Evolutionary conservation across 1,140 invertebrate genomes (phyloP).

Genomic region (Drosophila kepulauana): DNA sequence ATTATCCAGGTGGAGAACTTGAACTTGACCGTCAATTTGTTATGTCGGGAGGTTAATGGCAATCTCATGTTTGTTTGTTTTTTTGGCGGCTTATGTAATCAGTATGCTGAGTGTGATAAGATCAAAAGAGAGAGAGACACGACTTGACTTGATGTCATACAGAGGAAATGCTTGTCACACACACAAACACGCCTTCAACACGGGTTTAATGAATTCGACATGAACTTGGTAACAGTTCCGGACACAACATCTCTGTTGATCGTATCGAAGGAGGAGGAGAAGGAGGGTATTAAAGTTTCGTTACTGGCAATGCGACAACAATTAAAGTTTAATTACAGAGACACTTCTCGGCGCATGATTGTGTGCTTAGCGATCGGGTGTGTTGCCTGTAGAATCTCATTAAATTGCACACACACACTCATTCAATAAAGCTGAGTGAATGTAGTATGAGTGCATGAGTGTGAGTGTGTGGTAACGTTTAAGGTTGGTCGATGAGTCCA

Average conservation of each 20-base stretch:
- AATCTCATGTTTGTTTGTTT: conserved; percentile 4
- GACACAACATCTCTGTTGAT: conserved; percentile 6
- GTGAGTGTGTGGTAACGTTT: conserved; percentile 10
- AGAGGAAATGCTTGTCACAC: conserved; percentile 16
- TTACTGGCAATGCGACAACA: conserved; percentile 7
- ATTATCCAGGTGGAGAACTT: not conserved
- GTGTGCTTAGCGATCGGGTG: conserved; percentile 1
- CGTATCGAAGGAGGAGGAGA: too few relatives aligned
- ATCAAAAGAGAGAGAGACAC: conserved; percentile 2
- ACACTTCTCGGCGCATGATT: conserved; percentile 17
- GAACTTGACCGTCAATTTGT: conserved; percentile 12
- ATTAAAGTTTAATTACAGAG: conserved; percentile 36
- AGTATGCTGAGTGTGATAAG: conserved; percentile 5
- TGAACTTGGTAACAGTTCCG: conserved; percentile 11
- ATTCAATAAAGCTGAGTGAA: not conserved
- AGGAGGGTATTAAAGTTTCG: not conserved
- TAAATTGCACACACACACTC: conserved; percentile 8
- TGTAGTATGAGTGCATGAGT: not conserved
- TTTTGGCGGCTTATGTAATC: conserved; percentile 7
- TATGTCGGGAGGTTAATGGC: conserved; percentile 13
- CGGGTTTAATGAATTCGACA: conserved; percentile 8
- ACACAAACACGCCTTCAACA: not conserved
- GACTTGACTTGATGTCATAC: conserved; percentile 7
- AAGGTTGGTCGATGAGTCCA: conserved; percentile 16
- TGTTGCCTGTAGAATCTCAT: conserved; percentile 32